These are phyloP conservation scores for Dysmachus trigonus DNA, from an alignment of 2,888 invertebrate species.

Conservation along the genomic window DNA sequence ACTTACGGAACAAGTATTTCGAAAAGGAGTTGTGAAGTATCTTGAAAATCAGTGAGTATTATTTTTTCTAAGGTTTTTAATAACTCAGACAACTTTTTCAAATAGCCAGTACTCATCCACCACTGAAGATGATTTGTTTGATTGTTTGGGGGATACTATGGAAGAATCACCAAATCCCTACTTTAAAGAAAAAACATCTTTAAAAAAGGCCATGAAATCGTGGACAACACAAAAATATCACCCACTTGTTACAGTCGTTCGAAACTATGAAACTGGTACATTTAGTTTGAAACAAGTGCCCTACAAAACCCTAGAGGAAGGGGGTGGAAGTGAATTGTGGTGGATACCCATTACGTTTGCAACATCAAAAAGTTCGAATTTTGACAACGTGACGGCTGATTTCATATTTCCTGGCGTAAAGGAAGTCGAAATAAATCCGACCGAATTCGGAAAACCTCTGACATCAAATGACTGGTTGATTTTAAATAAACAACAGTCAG, in stretches of 20 bases:
- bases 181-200: constrained; percentile 55
- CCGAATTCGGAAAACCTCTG: background rate
- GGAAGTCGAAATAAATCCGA: background rate
- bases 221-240: constrained; percentile 73
- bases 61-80: too few relatives aligned
- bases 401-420: background rate
- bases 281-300: constrained; percentile 67
- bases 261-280: constrained; percentile 65
- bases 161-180: constrained; percentile 52
- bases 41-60: constrained; percentile 52
- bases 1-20: background rate
- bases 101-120: constrained; percentile 59
- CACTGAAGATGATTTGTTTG: constrained; percentile 59
- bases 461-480: constrained; percentile 59
- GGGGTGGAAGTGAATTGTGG: constrained; percentile 55
- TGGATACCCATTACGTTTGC: constrained; percentile 62
- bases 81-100: too few relatives aligned
- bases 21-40: constrained; percentile 52
- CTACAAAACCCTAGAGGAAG: constrained; percentile 52
- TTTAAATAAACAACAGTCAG: constrained; percentile 61
- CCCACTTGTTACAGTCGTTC: constrained; percentile 67
- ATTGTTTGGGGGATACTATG: constrained; percentile 55
- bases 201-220: constrained; percentile 68
- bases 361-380: constrained; percentile 54
- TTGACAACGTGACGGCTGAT: constrained; percentile 55